Evolutionary conservation across 2,888 invertebrate species (phyloP).

Genomic region (Xanthorhoe spadicearia): DNA sequence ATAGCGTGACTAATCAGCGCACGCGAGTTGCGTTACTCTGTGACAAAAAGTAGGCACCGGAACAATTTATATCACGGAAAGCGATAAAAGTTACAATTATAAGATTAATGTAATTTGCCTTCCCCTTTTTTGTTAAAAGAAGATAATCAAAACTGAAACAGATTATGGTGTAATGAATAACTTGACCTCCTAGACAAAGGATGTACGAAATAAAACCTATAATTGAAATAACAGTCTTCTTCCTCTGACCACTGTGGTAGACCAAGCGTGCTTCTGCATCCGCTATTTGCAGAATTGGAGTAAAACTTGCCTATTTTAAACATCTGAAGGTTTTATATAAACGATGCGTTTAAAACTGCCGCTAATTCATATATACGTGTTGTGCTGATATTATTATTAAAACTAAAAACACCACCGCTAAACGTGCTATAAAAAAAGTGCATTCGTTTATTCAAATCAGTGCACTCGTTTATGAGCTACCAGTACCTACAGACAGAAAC

Average conservation of each 20-base stretch:
- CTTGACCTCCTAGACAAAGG: constrained; percentile 4
- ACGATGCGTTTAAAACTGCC: no score
- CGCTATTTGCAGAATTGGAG: constrained; percentile 1
- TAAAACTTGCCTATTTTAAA: constrained; percentile 8
- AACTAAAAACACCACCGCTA: no score
- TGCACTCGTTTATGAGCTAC: no score
- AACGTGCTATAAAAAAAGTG: no score
- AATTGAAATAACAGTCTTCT: constrained; percentile 1
- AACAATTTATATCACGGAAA: constrained; percentile 48
- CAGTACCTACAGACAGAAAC: no score
- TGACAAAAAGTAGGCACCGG: constrained; percentile 49
- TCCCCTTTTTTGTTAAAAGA: no score
- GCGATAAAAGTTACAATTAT: constrained; percentile 4
- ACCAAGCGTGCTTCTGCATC: constrained; percentile 26
- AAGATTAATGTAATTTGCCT: no score
- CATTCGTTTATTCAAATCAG: no score
- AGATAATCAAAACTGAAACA: no score
- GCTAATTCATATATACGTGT: background rate
- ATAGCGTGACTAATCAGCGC: constrained; percentile 64
- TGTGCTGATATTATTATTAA: no score
- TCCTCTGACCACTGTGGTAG: constrained; percentile 30
- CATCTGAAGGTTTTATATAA: no score
- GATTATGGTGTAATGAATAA: no score
- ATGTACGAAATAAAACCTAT: constrained; percentile 4
- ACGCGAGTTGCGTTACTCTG: constrained; percentile 55